These are phyloP conservation scores for Chouioia cunea DNA, from an alignment of 2,888 invertebrate genomes.

Conservation along the genomic window DNA sequence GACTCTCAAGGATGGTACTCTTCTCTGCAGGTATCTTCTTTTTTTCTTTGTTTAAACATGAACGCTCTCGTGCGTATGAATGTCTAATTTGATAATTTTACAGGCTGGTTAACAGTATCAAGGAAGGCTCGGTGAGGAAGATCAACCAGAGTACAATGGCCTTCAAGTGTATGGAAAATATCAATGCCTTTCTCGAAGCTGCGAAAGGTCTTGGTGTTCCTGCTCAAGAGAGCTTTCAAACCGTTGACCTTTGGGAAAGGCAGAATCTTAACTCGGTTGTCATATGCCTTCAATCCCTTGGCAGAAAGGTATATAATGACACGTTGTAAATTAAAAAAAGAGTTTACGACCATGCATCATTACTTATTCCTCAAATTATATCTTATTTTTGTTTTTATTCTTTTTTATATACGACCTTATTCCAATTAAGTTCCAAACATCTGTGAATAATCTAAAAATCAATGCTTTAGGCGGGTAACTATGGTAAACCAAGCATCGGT, in stretches of 20 bases:
- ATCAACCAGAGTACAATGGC: constrained; percentile 90
- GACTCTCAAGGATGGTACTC: constrained; percentile 88
- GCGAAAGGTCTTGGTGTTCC: constrained; percentile 91
- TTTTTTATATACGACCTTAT: constrained; percentile 28
- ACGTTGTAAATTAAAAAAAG: too few species aligned
- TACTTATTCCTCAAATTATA: too few species aligned
- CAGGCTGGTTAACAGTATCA: constrained; percentile 88
- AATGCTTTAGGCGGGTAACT: constrained; percentile 78
- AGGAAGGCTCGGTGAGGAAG: constrained; percentile 90
- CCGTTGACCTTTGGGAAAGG: constrained; percentile 96
- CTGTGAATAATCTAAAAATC: background rate
- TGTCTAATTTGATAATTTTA: constrained; percentile 4
- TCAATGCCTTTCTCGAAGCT: constrained; percentile 90
- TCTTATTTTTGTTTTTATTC: background rate
- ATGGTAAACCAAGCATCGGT: constrained; percentile 90
- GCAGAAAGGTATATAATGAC: constrained; percentile 96
- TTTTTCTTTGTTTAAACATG: constrained; percentile 4
- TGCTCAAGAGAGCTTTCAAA: constrained; percentile 95
- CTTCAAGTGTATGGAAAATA: constrained; percentile 99
- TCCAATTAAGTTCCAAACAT: too few species aligned
- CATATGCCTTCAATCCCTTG: constrained; percentile 93
- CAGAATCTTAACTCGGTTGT: constrained; percentile 97
- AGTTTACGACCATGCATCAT: too few species aligned
- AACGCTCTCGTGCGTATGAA: too few species aligned
- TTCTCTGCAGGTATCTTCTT: constrained; percentile 84